Percentiles rank a stretch among this genome's conserved stretches.
Conservation (phyloP, 2,113 vertebrate genomes). For the Furnarius figulus region DNA sequence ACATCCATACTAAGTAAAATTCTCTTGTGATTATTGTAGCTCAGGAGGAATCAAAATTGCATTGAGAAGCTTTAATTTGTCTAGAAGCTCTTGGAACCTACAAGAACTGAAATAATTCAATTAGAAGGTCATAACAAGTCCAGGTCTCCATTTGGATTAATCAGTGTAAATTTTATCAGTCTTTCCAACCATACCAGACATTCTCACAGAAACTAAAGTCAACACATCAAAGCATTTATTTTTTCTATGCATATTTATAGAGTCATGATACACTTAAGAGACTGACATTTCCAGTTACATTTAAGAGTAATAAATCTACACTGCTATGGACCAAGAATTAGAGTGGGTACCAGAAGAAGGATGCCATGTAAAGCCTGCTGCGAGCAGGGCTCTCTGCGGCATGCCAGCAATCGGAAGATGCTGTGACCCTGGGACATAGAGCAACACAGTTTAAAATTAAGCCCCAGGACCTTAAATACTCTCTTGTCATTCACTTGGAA, state of each 20-base stretch:
- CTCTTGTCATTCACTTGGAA: neutral
- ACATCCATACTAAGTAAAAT: neutral
- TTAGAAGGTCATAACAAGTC: neutral
- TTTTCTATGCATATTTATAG: neutral
- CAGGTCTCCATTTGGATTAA: neutral
- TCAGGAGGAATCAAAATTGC: neutral
- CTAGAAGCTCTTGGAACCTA: neutral
- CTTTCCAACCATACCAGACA: neutral
- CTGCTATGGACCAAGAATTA: neutral
- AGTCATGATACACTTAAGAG: neutral
- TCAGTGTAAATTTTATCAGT: neutral
- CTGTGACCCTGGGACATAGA: rapidly evolving
- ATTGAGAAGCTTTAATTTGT: neutral
- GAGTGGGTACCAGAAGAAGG: neutral
- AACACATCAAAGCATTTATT: neutral
- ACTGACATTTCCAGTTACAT: neutral
- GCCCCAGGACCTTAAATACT: neutral
- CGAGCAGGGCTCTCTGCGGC: neutral
- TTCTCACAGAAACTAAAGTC: neutral
- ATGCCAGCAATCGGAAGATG: neutral
- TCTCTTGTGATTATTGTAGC: neutral
- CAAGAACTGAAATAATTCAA: neutral
- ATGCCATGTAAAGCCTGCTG: neutral
- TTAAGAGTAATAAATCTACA: neutral
- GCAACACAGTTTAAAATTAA: neutral